Evolutionary conservation across 2,797 vertebrate species (phyloP), one percentile per base, ranked within the genome.

Genomic region (Enteromius fasciolatus): DNA sequence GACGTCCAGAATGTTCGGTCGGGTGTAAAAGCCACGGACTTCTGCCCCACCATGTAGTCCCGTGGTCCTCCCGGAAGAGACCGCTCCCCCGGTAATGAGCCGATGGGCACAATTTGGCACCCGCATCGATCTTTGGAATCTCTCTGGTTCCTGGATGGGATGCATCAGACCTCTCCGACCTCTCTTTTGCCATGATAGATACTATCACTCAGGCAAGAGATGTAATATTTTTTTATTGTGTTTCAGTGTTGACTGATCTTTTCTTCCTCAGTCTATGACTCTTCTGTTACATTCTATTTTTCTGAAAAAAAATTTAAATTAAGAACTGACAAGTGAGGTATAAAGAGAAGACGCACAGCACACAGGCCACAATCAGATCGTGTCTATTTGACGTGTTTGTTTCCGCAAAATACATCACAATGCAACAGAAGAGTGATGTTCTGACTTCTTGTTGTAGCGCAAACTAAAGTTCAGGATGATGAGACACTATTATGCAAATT

Each of bases 401-500:
- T 76, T 76, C 28, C 3, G 0, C 7, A 59, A 68, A 52, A 33
- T 17, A 44, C 5, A 3, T 61, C 66, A 68, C 12, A 61, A 67
- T 12, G 36, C 46, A 67, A 48, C 28, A 66, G 64, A 80, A 78
- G 23, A 44, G 28, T 95, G 95, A 96, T 94, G 95, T 96, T 77
- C 61, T 8, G 17, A 64, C 75, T 63, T 48, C 39, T 95, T 95
- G 94, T 96, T 95, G 93, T 92, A 91, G 93, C 88, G 91, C 95
- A 96, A 97, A 97, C 96, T 97, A 96, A 97, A 96, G 94, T 94
- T 94, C 93, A 94, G 86, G 88, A 87, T 96, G 96, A 97, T 97
- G 96, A 97, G 95, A 95, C 94, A 95, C 97, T 97, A 97, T 98
- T 98, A 99, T 98, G 97, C 94, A 98, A 98, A 98, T 97, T 84